These are phyloP conservation scores for Sphecodes monilicornis DNA, from an alignment of 2,888 invertebrate genomes.

Conservation along the genomic window DNA sequence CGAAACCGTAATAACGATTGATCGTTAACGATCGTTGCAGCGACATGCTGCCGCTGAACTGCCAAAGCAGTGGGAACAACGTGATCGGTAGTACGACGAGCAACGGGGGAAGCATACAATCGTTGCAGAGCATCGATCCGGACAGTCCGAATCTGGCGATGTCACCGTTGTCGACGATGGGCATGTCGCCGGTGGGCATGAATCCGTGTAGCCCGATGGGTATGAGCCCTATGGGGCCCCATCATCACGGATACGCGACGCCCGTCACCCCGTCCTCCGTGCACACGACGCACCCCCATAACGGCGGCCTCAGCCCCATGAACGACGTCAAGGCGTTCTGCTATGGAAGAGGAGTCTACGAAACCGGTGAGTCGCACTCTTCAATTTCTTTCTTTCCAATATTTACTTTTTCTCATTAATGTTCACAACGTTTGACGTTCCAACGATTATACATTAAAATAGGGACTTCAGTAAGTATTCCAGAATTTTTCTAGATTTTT, in stretches of 20 bases:
- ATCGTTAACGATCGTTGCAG: constrained; percentile 59
- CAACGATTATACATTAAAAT: no score
- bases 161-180: constrained; percentile 81
- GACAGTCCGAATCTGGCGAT: constrained; percentile 80
- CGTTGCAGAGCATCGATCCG: constrained; percentile 78
- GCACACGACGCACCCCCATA: constrained; percentile 78
- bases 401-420: neutral
- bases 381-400: neutral
- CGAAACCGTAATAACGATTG: neutral
- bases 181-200: constrained; percentile 80
- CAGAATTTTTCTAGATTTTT: no score
- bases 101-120: constrained; percentile 76
- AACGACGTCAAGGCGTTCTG: constrained; percentile 81
- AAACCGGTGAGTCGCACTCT: constrained; percentile 73
- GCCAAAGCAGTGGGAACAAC: constrained; percentile 72
- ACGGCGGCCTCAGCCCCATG: constrained; percentile 80
- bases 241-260: constrained; percentile 81
- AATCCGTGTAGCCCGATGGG: constrained; percentile 81
- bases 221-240: constrained; percentile 81
- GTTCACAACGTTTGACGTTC: no score
- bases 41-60: constrained; percentile 79
- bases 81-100: constrained; percentile 70
- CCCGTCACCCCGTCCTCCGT: constrained; percentile 82
- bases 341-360: constrained; percentile 79
- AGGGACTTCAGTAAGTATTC: no score